phyloP scores from a whole-genome alignment of 1,140 invertebrate species.

The Maniola jurtina region DNA sequence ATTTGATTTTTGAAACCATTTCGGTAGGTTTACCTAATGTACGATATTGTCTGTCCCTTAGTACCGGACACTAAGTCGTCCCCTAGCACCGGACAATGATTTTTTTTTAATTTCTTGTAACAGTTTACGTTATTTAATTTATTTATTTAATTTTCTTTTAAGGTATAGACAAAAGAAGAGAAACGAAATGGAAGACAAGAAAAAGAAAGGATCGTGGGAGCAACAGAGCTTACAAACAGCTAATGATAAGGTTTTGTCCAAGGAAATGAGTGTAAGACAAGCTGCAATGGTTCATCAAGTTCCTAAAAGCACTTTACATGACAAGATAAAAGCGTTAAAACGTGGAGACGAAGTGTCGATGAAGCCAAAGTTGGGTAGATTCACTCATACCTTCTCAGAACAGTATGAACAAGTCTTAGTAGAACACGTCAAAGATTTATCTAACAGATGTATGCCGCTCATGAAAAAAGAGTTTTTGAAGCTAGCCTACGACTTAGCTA shows the following conservation, averaged over 20 bases:
- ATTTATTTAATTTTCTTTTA: too few relatives aligned
- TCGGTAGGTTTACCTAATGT: not conserved
- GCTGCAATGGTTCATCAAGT: constrained; percentile 41
- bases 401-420: constrained; percentile 39
- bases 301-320: constrained; percentile 49
- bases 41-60: not conserved
- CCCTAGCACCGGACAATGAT: too few relatives aligned
- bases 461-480: constrained; percentile 38
- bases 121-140: too few relatives aligned
- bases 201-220: constrained; percentile 42
- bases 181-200: constrained; percentile 35
- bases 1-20: not conserved
- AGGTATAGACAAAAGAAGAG: constrained; percentile 23
- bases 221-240: constrained; percentile 38
- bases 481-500: constrained; percentile 41
- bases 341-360: constrained; percentile 39
- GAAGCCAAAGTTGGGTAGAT: constrained; percentile 39
- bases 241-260: constrained; percentile 41
- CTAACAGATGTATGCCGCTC: constrained; percentile 31
- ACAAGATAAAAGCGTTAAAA: constrained; percentile 40
- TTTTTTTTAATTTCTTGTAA: too few relatives aligned
- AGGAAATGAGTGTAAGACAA: constrained; percentile 44
- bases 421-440: constrained; percentile 40
- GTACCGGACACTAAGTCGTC: too few relatives aligned
- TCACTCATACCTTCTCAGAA: constrained; percentile 38